These are phyloP conservation scores for Fulica atra DNA, from an alignment of 2,113 vertebrate species.

Conservation along the genomic window DNA sequence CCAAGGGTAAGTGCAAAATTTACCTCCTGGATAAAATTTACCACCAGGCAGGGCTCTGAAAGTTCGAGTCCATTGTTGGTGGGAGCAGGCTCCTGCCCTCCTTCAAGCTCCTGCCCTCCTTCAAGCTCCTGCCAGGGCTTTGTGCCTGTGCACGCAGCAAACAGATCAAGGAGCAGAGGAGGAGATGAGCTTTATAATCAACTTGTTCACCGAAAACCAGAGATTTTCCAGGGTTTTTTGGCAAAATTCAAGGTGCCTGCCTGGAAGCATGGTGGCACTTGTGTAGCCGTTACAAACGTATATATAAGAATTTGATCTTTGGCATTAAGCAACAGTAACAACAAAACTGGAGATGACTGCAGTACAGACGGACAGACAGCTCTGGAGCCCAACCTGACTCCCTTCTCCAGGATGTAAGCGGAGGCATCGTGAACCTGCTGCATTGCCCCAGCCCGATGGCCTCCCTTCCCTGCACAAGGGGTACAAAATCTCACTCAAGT, in stretches of 20 bases:
- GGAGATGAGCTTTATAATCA: neutral
- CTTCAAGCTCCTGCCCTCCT: neutral
- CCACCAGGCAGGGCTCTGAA: neutral
- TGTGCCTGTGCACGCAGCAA: rapidly evolving
- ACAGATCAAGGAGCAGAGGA: neutral
- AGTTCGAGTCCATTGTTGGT: neutral
- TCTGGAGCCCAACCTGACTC: neutral
- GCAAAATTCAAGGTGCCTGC: neutral
- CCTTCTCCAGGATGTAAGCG: neutral
- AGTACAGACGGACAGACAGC: neutral
- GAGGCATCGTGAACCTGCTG: neutral
- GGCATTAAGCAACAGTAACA: neutral
- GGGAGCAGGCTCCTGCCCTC: neutral
- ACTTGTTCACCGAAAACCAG: neutral
- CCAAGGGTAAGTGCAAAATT: neutral
- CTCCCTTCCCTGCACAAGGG: neutral
- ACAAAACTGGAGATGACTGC: neutral
- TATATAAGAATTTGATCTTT: neutral
- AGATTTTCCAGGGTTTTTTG: neutral
- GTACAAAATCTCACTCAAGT: neutral
- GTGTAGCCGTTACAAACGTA: neutral
- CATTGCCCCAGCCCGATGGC: neutral
- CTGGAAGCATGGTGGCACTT: neutral
- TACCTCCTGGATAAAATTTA: neutral
- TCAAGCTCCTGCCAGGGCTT: neutral